These are phyloP conservation scores for Pholis gunnellus DNA, from an alignment of 2,113 vertebrate species.

Conservation along the genomic window DNA sequence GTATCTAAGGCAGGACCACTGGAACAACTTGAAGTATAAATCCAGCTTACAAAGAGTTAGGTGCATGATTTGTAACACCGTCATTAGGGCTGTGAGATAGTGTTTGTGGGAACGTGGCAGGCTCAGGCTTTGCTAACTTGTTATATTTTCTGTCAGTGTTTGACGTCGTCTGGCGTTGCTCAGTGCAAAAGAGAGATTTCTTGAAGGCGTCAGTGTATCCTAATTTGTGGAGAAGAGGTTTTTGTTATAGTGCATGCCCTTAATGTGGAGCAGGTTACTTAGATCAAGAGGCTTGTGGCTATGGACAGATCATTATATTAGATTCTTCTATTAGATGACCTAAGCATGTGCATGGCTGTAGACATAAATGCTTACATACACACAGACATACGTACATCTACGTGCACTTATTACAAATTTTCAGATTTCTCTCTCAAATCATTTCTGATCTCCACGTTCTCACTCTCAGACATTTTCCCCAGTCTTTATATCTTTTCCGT, in stretches of 20 bases:
- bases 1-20: not conserved
- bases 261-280: not conserved
- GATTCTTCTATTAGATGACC: too few relatives aligned
- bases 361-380: conserved; percentile 17
- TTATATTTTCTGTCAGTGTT: not conserved
- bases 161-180: conserved; percentile 1
- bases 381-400: conserved; percentile 8
- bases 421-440: conserved; percentile 28
- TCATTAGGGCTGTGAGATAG: not conserved
- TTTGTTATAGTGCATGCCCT: conserved; percentile 51
- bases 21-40: conserved; percentile 5
- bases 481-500: conserved; percentile 36
- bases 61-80: not conserved
- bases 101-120: not conserved
- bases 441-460: conserved; percentile 52
- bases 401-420: conserved; percentile 1
- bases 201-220: conserved; percentile 1
- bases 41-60: not conserved
- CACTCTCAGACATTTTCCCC: conserved; percentile 43
- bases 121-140: not conserved
- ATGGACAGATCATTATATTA: conserved; percentile 38
- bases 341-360: conserved; percentile 40
- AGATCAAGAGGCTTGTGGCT: conserved; percentile 3
- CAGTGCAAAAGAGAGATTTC: not conserved
- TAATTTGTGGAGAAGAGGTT: not conserved